Percentiles rank a stretch among this genome's conserved stretches.
These are phyloP conservation scores for Melanophora roralis DNA, from an alignment of 2,888 invertebrate species.

Conservation along the genomic window DNA sequence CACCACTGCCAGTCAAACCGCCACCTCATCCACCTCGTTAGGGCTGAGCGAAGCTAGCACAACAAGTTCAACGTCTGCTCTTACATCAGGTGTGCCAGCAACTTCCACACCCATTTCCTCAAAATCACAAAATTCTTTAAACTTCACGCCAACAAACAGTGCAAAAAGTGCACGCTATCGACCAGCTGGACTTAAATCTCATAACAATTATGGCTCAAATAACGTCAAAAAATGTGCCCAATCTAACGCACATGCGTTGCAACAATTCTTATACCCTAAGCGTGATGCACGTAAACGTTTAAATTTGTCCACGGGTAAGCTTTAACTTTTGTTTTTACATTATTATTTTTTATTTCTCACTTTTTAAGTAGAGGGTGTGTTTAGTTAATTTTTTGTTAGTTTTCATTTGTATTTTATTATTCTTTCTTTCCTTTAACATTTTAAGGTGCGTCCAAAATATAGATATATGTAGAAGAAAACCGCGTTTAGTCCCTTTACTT, in stretches of 20 bases:
- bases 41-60: constrained; percentile 66
- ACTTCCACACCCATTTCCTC: constrained; percentile 79
- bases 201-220: constrained; percentile 45
- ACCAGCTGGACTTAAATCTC: constrained; percentile 81
- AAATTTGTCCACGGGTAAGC: constrained; percentile 80
- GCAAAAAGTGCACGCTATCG: constrained; percentile 92
- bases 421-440: not conserved
- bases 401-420: not conserved
- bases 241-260: constrained; percentile 79
- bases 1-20: constrained; percentile 44
- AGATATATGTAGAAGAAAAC: not conserved
- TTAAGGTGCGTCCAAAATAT: not conserved
- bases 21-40: constrained; percentile 76
- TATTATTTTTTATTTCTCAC: constrained; percentile 24
- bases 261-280: constrained; percentile 80
- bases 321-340: constrained; percentile 47
- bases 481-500: not conserved
- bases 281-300: constrained; percentile 79
- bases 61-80: constrained; percentile 55
- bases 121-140: constrained; percentile 81
- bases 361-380: constrained; percentile 25
- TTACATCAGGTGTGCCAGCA: constrained; percentile 50
- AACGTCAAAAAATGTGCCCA: constrained; percentile 46
- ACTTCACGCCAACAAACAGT: constrained; percentile 76
- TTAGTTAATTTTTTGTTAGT: not conserved